Evolutionary conservation across 1,140 invertebrate species (phyloP), one percentile per base, ranked within the genome.

Genomic region (Oryzaephilus surinamensis): DNA sequence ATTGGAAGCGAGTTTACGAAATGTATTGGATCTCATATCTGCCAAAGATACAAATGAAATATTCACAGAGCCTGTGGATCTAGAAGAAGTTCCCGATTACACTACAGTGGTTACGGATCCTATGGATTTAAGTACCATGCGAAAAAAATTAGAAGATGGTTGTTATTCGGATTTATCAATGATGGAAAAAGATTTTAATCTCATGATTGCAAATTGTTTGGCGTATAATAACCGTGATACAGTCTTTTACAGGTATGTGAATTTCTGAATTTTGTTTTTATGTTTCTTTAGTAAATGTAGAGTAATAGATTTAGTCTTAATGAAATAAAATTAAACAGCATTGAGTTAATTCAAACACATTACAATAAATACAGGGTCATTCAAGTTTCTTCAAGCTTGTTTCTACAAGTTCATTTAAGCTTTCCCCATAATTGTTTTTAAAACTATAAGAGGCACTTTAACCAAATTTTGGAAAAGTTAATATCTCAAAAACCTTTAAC

Each of bases 61-160:
- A 20, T 97, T 97, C 66, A 79, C 79, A 0, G 84, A 95, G 60
- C 94, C 94, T 2, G 94, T 97, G 1, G 86, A 95, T 57, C 70
- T 78, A 6, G 76, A 79, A 33, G 90, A 95, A 71, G 86, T 46
- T 23, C 86, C 88, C 28, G 92, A 96, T 64, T 98, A 97, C 65
- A 74, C 82, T 30, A 81, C 88, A 10, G 84, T 96, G 35, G 91
- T 98, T 1, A 82, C 88, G 38, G 70, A 88, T 46, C 94, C 95
- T 0, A 98, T 98, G 92, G 94, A 97, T 63, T 72, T 97, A 23
- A 84, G 85, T 28, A 97, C 92, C 0, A 97, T 98, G 86, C 54
- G 72, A 37, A 54, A 67, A 29, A 93, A 91, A 66, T 66, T 93
- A 8, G 77, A 86, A 32, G 63, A 71, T 19, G 80, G 84, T 41